Evolutionary conservation across 2,888 invertebrate species (phyloP).

Genomic region (Choristoneura rosaceana): DNA sequence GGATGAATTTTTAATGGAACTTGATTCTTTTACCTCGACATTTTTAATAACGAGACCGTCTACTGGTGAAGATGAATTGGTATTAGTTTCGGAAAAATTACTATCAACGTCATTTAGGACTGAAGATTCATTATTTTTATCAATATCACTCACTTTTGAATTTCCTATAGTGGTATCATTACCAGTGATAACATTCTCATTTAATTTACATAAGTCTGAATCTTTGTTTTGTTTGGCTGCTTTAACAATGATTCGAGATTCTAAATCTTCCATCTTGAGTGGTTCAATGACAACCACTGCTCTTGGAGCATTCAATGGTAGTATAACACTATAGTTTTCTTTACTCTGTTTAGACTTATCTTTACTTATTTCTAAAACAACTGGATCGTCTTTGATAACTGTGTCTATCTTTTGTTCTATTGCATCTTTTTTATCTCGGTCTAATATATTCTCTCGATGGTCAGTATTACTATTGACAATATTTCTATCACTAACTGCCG

Average conservation of each 20-base stretch:
- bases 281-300: conserved; percentile 24
- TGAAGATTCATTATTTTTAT: not conserved
- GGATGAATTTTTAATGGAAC: not conserved
- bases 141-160: not conserved
- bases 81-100: not conserved
- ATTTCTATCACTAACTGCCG: not conserved
- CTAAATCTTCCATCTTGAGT: conserved; percentile 21
- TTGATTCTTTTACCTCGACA: not conserved
- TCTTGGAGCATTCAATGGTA: conserved; percentile 7
- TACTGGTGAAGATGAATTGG: not conserved
- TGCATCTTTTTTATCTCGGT: not conserved
- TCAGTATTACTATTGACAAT: conserved; percentile 1
- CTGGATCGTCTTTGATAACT: not conserved
- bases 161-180: not conserved
- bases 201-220: not conserved
- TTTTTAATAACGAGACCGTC: not conserved
- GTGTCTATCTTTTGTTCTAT: not conserved
- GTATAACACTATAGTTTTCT: not conserved
- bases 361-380: not conserved
- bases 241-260: conserved; percentile 7
- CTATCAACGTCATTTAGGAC: not conserved
- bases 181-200: not conserved
- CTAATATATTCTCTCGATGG: not conserved
- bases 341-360: not conserved
- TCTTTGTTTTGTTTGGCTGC: not conserved